Base-by-base conservation (phyloP, 37 sponge, comb jelly and placozoan genomes). In the Tethya wilhelma region DNA sequence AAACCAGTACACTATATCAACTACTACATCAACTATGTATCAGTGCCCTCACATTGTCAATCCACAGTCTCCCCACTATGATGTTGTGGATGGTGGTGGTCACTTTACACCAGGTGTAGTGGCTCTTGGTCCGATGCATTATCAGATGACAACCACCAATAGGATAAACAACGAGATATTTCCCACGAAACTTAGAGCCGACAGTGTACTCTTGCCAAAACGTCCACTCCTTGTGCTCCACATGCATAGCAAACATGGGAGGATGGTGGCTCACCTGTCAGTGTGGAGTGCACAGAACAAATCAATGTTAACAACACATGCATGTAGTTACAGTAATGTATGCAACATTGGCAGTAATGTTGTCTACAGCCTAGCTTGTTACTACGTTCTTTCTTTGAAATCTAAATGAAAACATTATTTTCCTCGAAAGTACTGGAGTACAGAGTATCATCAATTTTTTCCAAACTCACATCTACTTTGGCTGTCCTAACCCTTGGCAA, bases 101-200 rank as follows among this genome's bases (percentile, higher is more conserved):
- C 19, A 86, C 93, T 62, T 91, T 95, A 33, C 57, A 67, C 93
- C 91, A 96, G 0, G 96, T 94, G 76, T 96, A 98, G 80, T 98
- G 99, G 69, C 94, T 92, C 34, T 96, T 92, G 7, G 80, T 89
- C 9, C 55, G 40, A 59, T 91, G 93, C 67, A 96, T 74, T 31
- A 91, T 69, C 23, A 98, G 69, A 72, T 98, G 99, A 26, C 89
- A 73, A 23, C 76, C 32, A 0, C 99, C 99, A 33, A 88, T 80
- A 1, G 97, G 97, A 44, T 87, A 75, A 66, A 86, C 64, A 28
- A 74, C 83, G 3, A 98, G 90, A 78, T 98, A 98, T 38, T 96
- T 93, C 31, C 99, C 99, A 25, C 99, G 71, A 83, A 98, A 98
- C 86, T 98, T 98, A 83, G 95, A 95, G 57, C 93, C 89, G 77